Base-by-base conservation (phyloP, 2,888 invertebrate genomes). In the Anagyrus pseudococci region DNA sequence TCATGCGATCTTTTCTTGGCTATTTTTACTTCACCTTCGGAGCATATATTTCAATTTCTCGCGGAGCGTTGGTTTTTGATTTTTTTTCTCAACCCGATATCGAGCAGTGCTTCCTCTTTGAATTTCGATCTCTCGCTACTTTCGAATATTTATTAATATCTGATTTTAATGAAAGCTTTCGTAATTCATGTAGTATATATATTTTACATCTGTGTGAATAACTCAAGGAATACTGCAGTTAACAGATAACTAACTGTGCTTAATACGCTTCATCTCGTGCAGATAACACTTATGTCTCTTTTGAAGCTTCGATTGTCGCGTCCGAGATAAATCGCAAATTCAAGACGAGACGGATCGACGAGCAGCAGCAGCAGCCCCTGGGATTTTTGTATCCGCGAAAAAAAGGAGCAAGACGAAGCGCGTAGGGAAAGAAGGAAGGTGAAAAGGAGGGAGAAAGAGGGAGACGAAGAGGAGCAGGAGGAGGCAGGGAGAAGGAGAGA, bases 401-500 rank as follows among this genome's bases (percentile, higher is more conserved):
- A 23, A 37, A 52, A 43, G 44, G 29, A 44, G 20, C 26, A 20
- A 44, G 20, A 29, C 8, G 19, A 25, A 49, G 15, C 20, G 3
- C 20, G 43, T 2, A 23, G 22, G 13, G 22, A 23, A 10, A 43
- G 57, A 26, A n/a, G 10, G 15, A 40, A 15, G 19, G 58, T 33
- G 19, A 26, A 46, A 48, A 40, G n/a, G 13, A 50, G 53, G 29
- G 23, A 55, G 37, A 60, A 33, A 22, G 26, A n/a, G n/a, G n/a
- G n/a, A n/a, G n/a, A n/a, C n/a, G n/a, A n/a, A n/a, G n/a, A n/a
- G n/a, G n/a, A n/a, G 49, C 56, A 44, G 37, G 52, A 43, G 52
- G 56, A 60, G 56, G 49, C 25, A 52, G 26, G 19, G 56, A 23
- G 41, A 50, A 22, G 26, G 52, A 63, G 66, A 67, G 66, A 68